Evolutionary conservation across 2,888 invertebrate species (phyloP), one percentile per base, ranked within the genome.

Genomic region (Diachrysia chrysitis): DNA sequence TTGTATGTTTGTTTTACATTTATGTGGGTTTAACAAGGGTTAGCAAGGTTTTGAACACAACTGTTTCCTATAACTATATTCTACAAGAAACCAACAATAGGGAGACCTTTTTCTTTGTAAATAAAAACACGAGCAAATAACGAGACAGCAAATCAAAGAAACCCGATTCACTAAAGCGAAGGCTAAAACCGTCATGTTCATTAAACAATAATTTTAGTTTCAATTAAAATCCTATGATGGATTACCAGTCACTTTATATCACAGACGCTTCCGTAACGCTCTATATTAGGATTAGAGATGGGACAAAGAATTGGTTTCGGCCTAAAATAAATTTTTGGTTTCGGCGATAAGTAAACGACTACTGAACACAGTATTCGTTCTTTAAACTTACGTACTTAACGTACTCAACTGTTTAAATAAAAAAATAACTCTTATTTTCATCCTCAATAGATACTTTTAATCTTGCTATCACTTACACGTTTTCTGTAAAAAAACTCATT

Each of bases 251-350:
- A 72, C 82, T 82, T 83, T 83, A 79, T 79, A 73, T 76, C 63
- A 48, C 25, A 32, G 37, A 35, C 63, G 92, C 93, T 93, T 89
- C 93, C 89, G 92, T 89, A 85, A 84, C 89, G 92, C 91, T 92
- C 93, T 78, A 91, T 74, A 84, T 90, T 82, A 76, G 91, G 92
- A 93, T 91, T 89, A 82, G 92, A 93, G 88, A 86, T 17, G 42
- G 6, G 48, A 12, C 19, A 2, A 7, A 21, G 19, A 21, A 3
- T 51, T 14, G 48, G 19, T 19, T 51, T 51, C 48, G 19, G 48
- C 48, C 10, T 4, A 2, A 19, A 21, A 12, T 12, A 21, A 0
- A 3, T 21, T 12, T 48, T 19, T 48, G 10, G 46, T 46, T 46
- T 46, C 46, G 46, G 46, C 37, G 2, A 10, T 32, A 10, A 29